Evolutionary conservation across 2,888 invertebrate genomes (phyloP), one percentile per base, ranked within the genome.

Genomic region (Eupelmus urozonus): DNA sequence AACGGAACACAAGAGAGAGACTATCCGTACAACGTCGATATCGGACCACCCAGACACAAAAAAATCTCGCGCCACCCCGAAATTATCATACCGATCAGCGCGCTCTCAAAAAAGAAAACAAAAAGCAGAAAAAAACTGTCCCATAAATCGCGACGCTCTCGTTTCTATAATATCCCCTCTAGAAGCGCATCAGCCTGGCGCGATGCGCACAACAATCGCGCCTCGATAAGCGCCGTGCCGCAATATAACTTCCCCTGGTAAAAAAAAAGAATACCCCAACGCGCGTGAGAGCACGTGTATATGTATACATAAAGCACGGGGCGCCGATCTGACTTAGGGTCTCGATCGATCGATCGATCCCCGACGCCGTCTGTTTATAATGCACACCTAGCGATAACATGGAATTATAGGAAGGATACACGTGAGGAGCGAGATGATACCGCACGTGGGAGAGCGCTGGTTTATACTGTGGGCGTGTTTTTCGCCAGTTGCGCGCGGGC

Each of bases 131-230:
- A 45, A 34, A 49, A 49, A 27, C 0, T 13, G n/a, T 2, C 13
- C 62, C 20, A 45, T 63, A 45, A 62, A 63, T 70, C 29, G 70
- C 25, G 63, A 55, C 57, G n/a, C 57, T 51, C 63, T 65, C 70
- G 49, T 73, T 73, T 34, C 55, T 49, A 45, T 65, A 65, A 65
- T 55, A 51, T 45, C 9, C 49, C 63, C 63, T 62, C 23, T 34
- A n/a, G n/a, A n/a, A n/a, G n/a, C n/a, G n/a, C n/a, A n/a, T n/a
- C n/a, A n/a, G n/a, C n/a, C n/a, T n/a, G n/a, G 34, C 34, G n/a
- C 60, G 63, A 65, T 63, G 42, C 53, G 51, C 55, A 73, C 55
- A 73, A 73, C 73, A 73, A 73, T 73, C 45, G 73, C 40, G 16
- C 23, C 27, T 40, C 67, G 74, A 67, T 67, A 67, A 66, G 59